These are phyloP conservation scores for Pollimyrus isidori DNA, from an alignment of 2,113 vertebrate species.

Conservation along the genomic window DNA sequence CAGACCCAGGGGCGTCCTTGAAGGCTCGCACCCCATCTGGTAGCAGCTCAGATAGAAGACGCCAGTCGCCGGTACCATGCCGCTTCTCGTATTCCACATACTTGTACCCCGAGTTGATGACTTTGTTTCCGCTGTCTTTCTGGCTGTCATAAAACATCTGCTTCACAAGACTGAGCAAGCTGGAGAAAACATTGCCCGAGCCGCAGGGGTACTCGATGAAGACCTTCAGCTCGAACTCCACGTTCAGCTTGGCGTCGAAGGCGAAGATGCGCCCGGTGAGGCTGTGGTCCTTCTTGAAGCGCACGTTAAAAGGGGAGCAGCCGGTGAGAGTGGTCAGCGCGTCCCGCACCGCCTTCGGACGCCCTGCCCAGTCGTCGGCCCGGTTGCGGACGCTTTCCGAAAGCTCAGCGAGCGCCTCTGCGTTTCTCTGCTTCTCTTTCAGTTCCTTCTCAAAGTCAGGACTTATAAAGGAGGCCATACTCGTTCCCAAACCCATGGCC, in stretches of 20 bases:
- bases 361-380: conserved; percentile 74
- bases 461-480: conserved; percentile 54
- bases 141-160: conserved; percentile 82
- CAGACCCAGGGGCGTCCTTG: conserved; percentile 63
- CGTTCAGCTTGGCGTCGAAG: conserved; percentile 66
- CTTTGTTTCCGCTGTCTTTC: conserved; percentile 71
- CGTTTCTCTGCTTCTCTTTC: conserved; percentile 60
- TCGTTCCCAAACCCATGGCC: conserved; percentile 52
- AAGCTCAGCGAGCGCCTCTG: conserved; percentile 60
- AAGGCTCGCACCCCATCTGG: conserved; percentile 74
- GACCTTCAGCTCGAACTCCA: conserved; percentile 76
- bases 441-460: conserved; percentile 71
- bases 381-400: conserved; percentile 70
- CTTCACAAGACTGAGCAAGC: conserved; percentile 67
- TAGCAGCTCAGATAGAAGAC: conserved; percentile 74
- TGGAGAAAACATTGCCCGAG: conserved; percentile 72
- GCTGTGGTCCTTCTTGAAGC: conserved; percentile 81
- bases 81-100: conserved; percentile 80
- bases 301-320: conserved; percentile 76
- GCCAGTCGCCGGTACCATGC: conserved; percentile 75
- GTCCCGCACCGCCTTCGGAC: conserved; percentile 72
- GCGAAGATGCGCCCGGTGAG: conserved; percentile 72
- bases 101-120: conserved; percentile 74
- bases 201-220: conserved; percentile 77
- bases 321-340: conserved; percentile 64